Percentiles rank a stretch among this genome's conserved stretches.
These are phyloP conservation scores for Apis cerana DNA, from an alignment of 1,140 invertebrate genomes.

Conservation along the genomic window DNA sequence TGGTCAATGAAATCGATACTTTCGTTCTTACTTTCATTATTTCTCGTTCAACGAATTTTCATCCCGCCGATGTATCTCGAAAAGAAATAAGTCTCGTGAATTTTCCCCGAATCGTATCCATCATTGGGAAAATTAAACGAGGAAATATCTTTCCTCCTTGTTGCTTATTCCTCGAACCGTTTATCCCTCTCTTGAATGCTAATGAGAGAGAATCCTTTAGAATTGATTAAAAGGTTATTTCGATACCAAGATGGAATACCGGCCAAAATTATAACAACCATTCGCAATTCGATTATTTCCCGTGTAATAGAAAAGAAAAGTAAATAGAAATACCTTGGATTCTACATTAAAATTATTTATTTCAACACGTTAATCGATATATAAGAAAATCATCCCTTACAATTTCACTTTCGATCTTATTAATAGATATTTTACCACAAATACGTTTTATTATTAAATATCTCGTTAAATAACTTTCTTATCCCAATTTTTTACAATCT, in stretches of 20 bases:
- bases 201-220: not conserved
- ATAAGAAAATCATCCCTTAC: too few relatives aligned
- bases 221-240: not conserved
- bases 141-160: too few relatives aligned
- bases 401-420: too few relatives aligned
- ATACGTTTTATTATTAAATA: too few relatives aligned
- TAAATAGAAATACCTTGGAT: not conserved
- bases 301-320: not conserved
- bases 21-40: not conserved
- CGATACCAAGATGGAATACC: too few relatives aligned
- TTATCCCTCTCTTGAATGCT: not conserved
- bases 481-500: too few relatives aligned
- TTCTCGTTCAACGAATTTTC: conserved; percentile 9
- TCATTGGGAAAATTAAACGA: too few relatives aligned
- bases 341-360: too few relatives aligned
- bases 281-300: rapidly evolving
- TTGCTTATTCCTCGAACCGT: not conserved
- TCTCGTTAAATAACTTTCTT: too few relatives aligned
- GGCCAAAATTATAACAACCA: not conserved
- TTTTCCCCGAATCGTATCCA: not conserved
- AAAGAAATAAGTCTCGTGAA: not conserved
- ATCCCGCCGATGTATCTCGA: not conserved
- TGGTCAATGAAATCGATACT: not conserved
- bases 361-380: too few relatives aligned
- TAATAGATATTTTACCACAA: too few relatives aligned